Conservation (phyloP, 2,797 vertebrate species). For the Sebastes taczanowskii region DNA sequence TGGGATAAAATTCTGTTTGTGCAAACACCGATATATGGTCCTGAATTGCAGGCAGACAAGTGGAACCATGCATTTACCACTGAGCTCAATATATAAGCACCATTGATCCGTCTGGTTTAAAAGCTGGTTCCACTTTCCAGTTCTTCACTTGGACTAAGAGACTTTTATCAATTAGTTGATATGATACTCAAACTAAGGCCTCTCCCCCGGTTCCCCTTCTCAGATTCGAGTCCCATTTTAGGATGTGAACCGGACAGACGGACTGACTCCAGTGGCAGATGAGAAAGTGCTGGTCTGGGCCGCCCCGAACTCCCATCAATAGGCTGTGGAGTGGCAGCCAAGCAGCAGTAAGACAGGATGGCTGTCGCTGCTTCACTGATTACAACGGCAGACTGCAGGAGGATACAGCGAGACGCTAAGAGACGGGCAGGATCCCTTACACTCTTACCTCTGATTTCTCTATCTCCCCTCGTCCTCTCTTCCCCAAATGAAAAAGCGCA, state of each 20-base stretch:
- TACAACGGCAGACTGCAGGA: constrained; percentile 57
- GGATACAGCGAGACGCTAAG: constrained; percentile 35
- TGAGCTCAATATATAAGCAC: constrained; percentile 86
- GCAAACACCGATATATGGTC: neutral
- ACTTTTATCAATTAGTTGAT: constrained; percentile 87
- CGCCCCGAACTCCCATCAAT: constrained; percentile 71
- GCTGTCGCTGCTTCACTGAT: constrained; percentile 79
- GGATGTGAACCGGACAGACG: constrained; percentile 83
- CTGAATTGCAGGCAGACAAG: constrained; percentile 70
- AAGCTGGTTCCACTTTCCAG: constrained; percentile 86
- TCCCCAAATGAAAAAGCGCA: constrained; percentile 61
- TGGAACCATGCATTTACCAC: constrained; percentile 83
- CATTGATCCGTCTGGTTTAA: constrained; percentile 86
- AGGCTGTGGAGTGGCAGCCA: constrained; percentile 78
- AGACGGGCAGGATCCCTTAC: constrained; percentile 69
- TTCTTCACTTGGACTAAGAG: constrained; percentile 79
- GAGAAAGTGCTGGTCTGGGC: constrained; percentile 74
- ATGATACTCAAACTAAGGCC: constrained; percentile 71
- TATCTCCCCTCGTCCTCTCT: constrained; percentile 29
- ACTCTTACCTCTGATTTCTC: constrained; percentile 33
- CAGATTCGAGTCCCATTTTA: constrained; percentile 73
- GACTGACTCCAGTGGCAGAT: constrained; percentile 82
- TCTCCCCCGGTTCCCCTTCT: constrained; percentile 55
- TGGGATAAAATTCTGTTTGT: neutral
- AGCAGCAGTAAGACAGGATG: constrained; percentile 73